phyloP scores from a whole-genome alignment of 2,113 vertebrate species.

The Castor canadensis region DNA sequence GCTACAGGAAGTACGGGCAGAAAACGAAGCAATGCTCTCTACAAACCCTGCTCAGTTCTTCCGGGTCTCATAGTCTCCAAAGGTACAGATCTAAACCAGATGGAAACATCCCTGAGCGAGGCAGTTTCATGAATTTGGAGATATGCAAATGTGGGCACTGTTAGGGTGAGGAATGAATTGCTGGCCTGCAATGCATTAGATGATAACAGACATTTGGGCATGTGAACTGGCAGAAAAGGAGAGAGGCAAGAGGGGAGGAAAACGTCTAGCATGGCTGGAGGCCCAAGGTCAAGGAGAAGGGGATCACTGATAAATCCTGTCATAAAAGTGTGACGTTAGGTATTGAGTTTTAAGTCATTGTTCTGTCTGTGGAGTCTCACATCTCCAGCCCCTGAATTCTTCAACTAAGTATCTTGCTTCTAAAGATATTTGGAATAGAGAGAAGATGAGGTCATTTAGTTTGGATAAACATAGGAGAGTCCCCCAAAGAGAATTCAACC shows the following conservation, averaged over 20 bases:
- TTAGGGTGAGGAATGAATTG: fast-evolving
- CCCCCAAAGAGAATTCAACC: neutral
- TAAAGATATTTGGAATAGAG: neutral
- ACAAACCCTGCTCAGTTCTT: neutral
- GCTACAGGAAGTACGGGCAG: fast-evolving
- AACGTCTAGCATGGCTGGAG: neutral
- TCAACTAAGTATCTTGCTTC: neutral
- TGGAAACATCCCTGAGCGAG: neutral
- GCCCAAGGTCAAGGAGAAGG: neutral
- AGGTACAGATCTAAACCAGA: neutral
- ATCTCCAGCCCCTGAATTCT: neutral
- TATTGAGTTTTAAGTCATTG: neutral
- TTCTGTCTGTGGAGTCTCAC: neutral
- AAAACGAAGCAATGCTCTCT: neutral
- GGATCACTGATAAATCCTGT: neutral
- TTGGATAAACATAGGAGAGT: neutral
- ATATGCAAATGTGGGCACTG: too few species aligned
- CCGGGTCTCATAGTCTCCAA: neutral
- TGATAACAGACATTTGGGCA: neutral
- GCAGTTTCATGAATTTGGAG: neutral
- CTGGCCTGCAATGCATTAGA: neutral
- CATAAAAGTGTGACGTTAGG: neutral
- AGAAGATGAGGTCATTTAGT: neutral
- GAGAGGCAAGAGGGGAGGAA: fast-evolving
- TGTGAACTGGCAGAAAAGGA: fast-evolving